phyloP scores from a whole-genome alignment of 2,113 vertebrate species.

The Heloderma charlesbogerti region DNA sequence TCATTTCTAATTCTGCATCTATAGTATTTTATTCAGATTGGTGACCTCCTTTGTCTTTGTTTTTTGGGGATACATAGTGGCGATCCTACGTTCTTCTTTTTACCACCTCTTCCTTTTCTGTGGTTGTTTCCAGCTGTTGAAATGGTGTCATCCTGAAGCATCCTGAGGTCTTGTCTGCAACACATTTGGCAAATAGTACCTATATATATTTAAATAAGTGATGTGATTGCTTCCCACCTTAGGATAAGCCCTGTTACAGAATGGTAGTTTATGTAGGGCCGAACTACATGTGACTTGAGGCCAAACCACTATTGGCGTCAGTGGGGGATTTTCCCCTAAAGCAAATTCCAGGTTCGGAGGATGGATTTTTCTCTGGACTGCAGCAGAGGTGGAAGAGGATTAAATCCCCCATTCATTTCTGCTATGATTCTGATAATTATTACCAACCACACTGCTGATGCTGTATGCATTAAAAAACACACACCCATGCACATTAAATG shows the following conservation, averaged over 20 bases:
- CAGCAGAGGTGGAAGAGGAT: not conserved
- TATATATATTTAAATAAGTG: not conserved
- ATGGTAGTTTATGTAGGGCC: not conserved
- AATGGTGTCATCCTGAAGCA: fast-evolving
- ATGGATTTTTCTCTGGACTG: not conserved
- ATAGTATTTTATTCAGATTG: too few species aligned
- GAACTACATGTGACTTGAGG: too few species aligned
- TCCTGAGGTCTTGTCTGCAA: fast-evolving
- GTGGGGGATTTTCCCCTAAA: not conserved
- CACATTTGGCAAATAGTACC: not conserved
- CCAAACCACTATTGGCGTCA: not conserved
- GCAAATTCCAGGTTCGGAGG: not conserved
- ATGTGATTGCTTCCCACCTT: not conserved
- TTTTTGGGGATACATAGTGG: not conserved
- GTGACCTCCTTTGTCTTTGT: too few species aligned
- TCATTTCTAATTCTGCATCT: too few species aligned
- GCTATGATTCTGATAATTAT: not conserved
- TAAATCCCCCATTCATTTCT: not conserved
- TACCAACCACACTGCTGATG: too few species aligned
- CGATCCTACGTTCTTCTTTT: not conserved
- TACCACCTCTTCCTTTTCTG: not conserved
- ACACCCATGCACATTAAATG: too few species aligned
- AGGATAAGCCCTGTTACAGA: not conserved
- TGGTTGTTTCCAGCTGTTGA: fast-evolving
- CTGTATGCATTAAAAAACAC: too few species aligned